Percentiles rank a stretch among this genome's conserved stretches.
These are phyloP conservation scores for Stramonita haemastoma DNA, from an alignment of 2,888 invertebrate genomes.

Conservation along the genomic window DNA sequence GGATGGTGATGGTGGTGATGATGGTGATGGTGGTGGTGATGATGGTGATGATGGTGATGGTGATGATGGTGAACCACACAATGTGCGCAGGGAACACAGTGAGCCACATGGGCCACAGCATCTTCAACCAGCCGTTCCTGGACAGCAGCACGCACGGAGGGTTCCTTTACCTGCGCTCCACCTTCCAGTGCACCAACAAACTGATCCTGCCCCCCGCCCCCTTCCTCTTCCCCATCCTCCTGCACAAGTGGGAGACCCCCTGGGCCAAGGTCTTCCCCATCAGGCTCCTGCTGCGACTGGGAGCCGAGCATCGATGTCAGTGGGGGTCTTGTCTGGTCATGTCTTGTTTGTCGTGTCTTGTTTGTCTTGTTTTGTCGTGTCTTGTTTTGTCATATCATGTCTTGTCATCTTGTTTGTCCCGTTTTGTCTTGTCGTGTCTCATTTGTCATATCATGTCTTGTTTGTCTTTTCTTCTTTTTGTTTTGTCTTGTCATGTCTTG, in stretches of 20 bases:
- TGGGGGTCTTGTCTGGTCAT: not conserved
- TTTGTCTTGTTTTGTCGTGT: not conserved
- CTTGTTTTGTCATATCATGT: not conserved
- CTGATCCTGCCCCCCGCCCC: conserved; percentile 87
- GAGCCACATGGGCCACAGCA: conserved; percentile 84
- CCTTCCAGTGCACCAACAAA: conserved; percentile 89
- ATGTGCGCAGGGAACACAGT: conserved; percentile 82
- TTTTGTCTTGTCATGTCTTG: not conserved
- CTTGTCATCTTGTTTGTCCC: not conserved
- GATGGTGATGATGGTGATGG: too few relatives aligned
- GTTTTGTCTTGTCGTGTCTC: not conserved
- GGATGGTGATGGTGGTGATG: not conserved
- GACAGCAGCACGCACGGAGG: conserved; percentile 81
- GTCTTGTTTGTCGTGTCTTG: not conserved
- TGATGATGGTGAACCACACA: too few relatives aligned
- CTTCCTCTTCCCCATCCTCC: conserved; percentile 87
- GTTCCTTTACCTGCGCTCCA: conserved; percentile 88
- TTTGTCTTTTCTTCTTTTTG: not conserved
- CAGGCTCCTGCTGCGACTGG: conserved; percentile 86
- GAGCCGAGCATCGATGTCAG: conserved; percentile 82
- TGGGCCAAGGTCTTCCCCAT: conserved; percentile 88
- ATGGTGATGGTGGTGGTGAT: too few relatives aligned
- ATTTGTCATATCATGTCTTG: not conserved
- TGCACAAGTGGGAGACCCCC: conserved; percentile 89
- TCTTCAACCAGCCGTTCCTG: conserved; percentile 80